Evolutionary conservation across 2,888 invertebrate species (phyloP).

Genomic region (Marasmarcha lunaedactyla): DNA sequence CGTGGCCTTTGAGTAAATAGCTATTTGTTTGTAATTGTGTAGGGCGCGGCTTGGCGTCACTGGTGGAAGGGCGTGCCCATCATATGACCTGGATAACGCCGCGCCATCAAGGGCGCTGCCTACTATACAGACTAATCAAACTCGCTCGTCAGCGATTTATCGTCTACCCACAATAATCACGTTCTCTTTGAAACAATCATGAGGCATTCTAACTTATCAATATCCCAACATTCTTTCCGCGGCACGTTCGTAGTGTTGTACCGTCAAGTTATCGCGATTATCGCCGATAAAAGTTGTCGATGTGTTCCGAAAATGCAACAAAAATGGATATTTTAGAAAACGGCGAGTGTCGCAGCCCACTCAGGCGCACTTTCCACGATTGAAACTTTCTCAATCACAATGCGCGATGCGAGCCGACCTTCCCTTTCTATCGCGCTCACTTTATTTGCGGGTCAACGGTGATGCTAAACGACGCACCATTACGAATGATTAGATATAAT

Average conservation of each 20-base stretch:
- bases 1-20: conserved; percentile 5
- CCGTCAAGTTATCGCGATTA: too few species aligned
- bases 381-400: conserved; percentile 63
- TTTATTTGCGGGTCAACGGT: conserved; percentile 42
- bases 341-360: conserved; percentile 42
- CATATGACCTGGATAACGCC: conserved; percentile 26
- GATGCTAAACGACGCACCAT: conserved; percentile 18
- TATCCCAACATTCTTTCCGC: too few species aligned
- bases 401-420: conserved; percentile 59
- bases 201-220: too few species aligned
- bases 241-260: too few species aligned
- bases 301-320: neutral
- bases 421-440: conserved; percentile 51
- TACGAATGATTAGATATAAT: conserved; percentile 6
- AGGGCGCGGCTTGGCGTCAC: conserved; percentile 20
- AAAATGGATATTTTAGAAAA: conserved; percentile 36
- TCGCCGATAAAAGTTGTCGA: too few species aligned
- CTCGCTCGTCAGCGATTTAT: neutral
- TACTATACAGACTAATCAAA: conserved; percentile 9
- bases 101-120: conserved; percentile 29
- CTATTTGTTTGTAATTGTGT: conserved; percentile 13
- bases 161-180: too few species aligned
- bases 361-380: conserved; percentile 62
- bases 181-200: too few species aligned
- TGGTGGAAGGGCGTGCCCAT: conserved; percentile 16